Base-by-base conservation (phyloP, 2,888 invertebrate species). In the Tubulanus polymorphus region DNA sequence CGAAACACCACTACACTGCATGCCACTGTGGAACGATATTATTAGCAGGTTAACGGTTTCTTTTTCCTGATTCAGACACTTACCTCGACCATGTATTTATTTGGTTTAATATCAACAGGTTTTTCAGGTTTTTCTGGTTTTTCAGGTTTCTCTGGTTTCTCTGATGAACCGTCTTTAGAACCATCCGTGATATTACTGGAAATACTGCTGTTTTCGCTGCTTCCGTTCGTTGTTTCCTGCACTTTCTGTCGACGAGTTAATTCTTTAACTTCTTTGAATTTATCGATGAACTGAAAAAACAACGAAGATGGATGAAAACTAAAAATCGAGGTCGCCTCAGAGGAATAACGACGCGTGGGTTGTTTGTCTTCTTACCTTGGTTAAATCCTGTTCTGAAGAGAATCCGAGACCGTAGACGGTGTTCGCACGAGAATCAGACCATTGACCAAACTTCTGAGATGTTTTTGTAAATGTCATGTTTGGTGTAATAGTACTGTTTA, bases 391-490 rank as follows among this genome's bases (percentile, higher is more conserved):
- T 79, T 97, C 97, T 0, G 93, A 91, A 41, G 91, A 88, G 81
- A 96, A 96, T 6, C 96, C 96, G 54, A 96, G 85, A 0, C 96
- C 96, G 79, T 96, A 96, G 10, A 96, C 94, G 0, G 94, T 95
- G 81, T 95, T 95, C 46, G 95, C 95, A 61, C 95, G 84, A 41
- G 93, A 90, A 82, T 97, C 97, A 65, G 94, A 93, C 96, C 96
- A 97, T 80, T 97, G 97, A 1, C 96, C 96, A 82, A 97, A 97
- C 82, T 97, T 97, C 81, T 96, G 96, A 8, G 96, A 96, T 2
- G 96, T 97, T 81, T 96, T 97, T 48, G 96, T 96, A 79, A 97
- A 96, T 45, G 92, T 93, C 96, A 97, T 96, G 77, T 90, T 93
- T 6, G 94, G 91, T 52, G 94, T 94, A 69, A 97, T 93, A 47